These are phyloP conservation scores for Ptilorrhoa leucosticta DNA, from an alignment of 2,113 vertebrate species.

Conservation along the genomic window DNA sequence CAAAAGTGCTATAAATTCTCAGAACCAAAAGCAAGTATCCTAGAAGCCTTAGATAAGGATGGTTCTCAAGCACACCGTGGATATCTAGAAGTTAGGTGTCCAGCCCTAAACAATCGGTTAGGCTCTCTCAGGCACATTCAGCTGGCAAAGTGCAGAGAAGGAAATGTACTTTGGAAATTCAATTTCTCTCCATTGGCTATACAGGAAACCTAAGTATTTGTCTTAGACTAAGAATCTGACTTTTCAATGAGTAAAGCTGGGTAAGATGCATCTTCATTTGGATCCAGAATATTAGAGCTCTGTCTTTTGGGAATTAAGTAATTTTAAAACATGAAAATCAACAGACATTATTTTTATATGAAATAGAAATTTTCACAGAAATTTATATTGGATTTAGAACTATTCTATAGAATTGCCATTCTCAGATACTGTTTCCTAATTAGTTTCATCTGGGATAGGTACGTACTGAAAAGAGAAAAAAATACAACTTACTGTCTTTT, in stretches of 20 bases:
- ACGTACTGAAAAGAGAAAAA: background rate
- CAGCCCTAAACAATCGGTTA: background rate
- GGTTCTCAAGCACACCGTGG: background rate
- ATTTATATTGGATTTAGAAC: background rate
- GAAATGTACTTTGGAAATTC: background rate
- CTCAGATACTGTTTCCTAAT: background rate
- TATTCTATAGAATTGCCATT: background rate
- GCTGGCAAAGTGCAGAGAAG: background rate
- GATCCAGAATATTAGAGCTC: background rate
- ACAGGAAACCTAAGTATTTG: background rate
- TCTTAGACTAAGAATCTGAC: background rate
- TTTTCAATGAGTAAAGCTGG: background rate
- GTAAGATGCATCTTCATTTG: background rate
- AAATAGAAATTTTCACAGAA: background rate
- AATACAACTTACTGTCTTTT: background rate
- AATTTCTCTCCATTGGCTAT: background rate
- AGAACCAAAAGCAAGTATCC: background rate
- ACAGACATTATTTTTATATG: background rate
- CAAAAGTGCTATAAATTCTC: background rate
- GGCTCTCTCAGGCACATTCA: background rate
- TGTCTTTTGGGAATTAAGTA: background rate
- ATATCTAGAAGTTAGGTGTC: background rate
- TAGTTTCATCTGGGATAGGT: background rate
- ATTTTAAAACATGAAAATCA: background rate
- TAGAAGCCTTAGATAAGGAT: background rate